A percentile compares a stretch with the other conserved stretches of the same genome.
phyloP scores from a whole-genome alignment of 2,797 vertebrate species.

The Mastacembelus armatus region DNA sequence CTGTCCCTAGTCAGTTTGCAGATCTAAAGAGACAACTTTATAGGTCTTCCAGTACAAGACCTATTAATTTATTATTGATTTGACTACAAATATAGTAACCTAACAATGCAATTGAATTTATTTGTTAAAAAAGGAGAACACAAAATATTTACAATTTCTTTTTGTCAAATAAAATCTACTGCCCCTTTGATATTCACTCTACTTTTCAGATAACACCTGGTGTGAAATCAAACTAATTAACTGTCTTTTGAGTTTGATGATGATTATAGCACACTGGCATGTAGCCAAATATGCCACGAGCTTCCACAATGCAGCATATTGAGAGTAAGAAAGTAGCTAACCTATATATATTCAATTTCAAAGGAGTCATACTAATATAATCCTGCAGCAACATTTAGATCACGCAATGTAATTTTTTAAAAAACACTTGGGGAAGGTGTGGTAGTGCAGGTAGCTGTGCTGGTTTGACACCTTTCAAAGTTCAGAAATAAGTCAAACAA shows the following conservation, averaged over 20 bases:
- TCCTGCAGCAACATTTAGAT: constrained; percentile 44
- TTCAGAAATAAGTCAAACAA: constrained; percentile 68
- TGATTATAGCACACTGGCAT: background rate
- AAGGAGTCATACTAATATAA: constrained; percentile 47
- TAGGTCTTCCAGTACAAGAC: constrained; percentile 3
- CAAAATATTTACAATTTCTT: background rate
- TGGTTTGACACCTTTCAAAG: constrained; percentile 68
- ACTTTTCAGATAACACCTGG: background rate
- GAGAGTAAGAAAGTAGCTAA: background rate
- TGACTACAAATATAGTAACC: too few relatives aligned
- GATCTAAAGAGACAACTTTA: constrained; percentile 19
- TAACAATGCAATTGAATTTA: background rate
- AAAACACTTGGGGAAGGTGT: constrained; percentile 25
- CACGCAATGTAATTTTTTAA: constrained; percentile 37
- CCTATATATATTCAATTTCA: constrained; percentile 26
- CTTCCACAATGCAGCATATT: constrained; percentile 4
- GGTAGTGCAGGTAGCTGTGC: constrained; percentile 35
- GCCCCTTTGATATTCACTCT: background rate
- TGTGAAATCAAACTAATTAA: background rate
- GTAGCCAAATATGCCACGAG: background rate
- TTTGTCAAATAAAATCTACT: too few relatives aligned
- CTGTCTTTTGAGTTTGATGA: background rate
- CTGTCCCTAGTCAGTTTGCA: constrained; percentile 29
- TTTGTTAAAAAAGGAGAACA: background rate
- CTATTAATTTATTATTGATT: too few relatives aligned